Base-by-base conservation (phyloP, 2,797 vertebrate species). In the Octomys mimax region DNA sequence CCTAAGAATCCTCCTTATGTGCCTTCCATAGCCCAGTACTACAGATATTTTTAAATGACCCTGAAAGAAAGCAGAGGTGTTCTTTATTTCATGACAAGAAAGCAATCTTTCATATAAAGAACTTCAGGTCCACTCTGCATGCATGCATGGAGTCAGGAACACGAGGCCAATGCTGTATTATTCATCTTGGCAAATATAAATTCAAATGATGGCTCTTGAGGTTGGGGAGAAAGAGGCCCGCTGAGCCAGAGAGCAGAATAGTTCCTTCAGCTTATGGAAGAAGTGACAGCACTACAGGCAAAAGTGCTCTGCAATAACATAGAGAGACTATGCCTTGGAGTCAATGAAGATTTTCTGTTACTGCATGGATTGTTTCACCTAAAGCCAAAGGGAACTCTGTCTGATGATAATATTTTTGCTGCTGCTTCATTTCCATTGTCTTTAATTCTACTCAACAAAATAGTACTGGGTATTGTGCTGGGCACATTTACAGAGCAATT, bases 401-500 rank as follows among this genome's bases (percentile, higher is more conserved):
- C 59, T 77, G 71, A 80, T 31, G 52, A 66, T 87, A 97, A 91
- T 11, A 24, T 82, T 93, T 73, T 86, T 95, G 64, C 68, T 97
- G 95, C 95, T 88, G 96, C 97, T 96, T 97, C 70, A 96, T 97
- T 96, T 97, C 39, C 59, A 95, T 49, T 62, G 80, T 92, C 61
- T 97, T 91, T 6, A 33, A 91, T 82, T 96, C 46, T 92, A 92
- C 95, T 94, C 96, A 96, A 85, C 70, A 92, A 98, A 98, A 39
- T 97, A 97, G 96, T 96, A 82, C 93, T 97, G 98, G 98, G 97
- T 96, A 93, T 98, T 98, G 98, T 98, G 98, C 95, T 96, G 97
- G 98, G 96, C 98, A 97, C 98, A 99, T 99, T 99, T 99, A 98
- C 98, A 97, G 97, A 99, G 98, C 98, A 98, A 99, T 99, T 99